These are phyloP conservation scores for Malthinus flaveolus DNA, from an alignment of 2,888 invertebrate genomes.

Conservation along the genomic window DNA sequence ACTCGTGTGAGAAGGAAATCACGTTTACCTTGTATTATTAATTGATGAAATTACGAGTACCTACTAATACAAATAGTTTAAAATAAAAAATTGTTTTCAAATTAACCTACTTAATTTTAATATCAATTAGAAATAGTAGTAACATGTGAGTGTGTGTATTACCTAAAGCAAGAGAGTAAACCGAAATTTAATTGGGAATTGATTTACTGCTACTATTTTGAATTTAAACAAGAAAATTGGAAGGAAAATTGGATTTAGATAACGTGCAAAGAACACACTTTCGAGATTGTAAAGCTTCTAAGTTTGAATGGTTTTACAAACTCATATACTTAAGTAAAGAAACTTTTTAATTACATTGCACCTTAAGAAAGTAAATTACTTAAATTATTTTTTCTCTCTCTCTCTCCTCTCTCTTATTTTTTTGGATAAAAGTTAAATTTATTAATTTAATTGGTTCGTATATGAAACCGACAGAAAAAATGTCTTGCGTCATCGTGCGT, in stretches of 20 bases:
- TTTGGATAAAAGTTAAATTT: too few relatives aligned
- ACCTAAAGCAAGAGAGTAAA: constrained; percentile 10
- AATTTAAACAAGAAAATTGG: constrained; percentile 18
- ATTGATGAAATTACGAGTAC: too few relatives aligned
- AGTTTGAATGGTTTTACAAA: constrained; percentile 5
- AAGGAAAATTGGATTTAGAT: constrained; percentile 18
- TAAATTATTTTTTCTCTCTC: too few relatives aligned
- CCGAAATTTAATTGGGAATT: constrained; percentile 19
- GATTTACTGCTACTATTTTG: constrained; percentile 17
- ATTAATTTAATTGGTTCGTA: too few relatives aligned
- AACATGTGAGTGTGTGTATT: not conserved
- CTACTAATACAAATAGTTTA: not conserved
- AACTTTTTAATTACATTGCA: constrained; percentile 6
- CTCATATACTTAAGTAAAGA: constrained; percentile 8
- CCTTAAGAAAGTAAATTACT: not conserved
- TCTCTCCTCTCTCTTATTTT: too few relatives aligned
- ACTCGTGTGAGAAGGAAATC: too few relatives aligned
- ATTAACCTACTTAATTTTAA: constrained; percentile 10
- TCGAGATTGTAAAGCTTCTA: constrained; percentile 6
- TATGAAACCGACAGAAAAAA: too few relatives aligned
- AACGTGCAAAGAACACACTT: constrained; percentile 11
- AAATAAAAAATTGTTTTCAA: constrained; percentile 5
- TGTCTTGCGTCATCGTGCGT: too few relatives aligned
- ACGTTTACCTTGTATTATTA: too few relatives aligned
- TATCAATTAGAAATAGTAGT: constrained; percentile 6